Conservation (phyloP, 2,888 invertebrate species). For the Galeruca laticollis region DNA sequence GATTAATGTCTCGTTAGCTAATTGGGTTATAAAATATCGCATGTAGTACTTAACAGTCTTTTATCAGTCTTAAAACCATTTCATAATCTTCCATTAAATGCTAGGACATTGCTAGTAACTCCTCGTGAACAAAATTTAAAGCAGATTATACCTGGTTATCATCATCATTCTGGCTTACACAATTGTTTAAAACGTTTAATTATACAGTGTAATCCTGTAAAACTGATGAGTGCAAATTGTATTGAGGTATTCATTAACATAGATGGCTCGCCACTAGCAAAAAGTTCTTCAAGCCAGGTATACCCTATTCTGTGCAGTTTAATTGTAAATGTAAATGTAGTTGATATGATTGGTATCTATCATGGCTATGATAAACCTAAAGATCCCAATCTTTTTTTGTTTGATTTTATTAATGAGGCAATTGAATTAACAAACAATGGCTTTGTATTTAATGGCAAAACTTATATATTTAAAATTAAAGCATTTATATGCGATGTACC, state of each 20-base stretch:
- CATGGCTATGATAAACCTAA: constrained; percentile 30
- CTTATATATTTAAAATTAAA: constrained; percentile 18
- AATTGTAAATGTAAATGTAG: constrained; percentile 11
- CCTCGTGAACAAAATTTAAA: constrained; percentile 10
- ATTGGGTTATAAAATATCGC: constrained; percentile 32
- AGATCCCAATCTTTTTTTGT: constrained; percentile 21
- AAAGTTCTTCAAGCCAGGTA: constrained; percentile 34
- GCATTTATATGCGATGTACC: constrained; percentile 25
- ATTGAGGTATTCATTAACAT: constrained; percentile 26
- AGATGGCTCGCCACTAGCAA: constrained; percentile 31
- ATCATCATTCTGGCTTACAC: constrained; percentile 27
- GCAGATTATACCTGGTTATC: constrained; percentile 20
- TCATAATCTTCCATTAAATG: constrained; percentile 11
- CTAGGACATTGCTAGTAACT: constrained; percentile 25
- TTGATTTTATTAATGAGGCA: constrained; percentile 19
- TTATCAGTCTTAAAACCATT: constrained; percentile 3
- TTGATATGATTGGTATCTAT: constrained; percentile 30
- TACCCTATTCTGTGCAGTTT: constrained; percentile 33
- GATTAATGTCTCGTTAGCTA: constrained; percentile 15
- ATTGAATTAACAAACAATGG: constrained; percentile 17
- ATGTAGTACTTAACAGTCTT: constrained; percentile 22
- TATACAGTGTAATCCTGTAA: background rate
- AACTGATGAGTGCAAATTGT: constrained; percentile 5
- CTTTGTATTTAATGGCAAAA: background rate
- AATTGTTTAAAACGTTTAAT: constrained; percentile 13